Evolutionary conservation across 2,888 invertebrate species (phyloP), one percentile per base, ranked within the genome.

Genomic region (Drosophila monieri): DNA sequence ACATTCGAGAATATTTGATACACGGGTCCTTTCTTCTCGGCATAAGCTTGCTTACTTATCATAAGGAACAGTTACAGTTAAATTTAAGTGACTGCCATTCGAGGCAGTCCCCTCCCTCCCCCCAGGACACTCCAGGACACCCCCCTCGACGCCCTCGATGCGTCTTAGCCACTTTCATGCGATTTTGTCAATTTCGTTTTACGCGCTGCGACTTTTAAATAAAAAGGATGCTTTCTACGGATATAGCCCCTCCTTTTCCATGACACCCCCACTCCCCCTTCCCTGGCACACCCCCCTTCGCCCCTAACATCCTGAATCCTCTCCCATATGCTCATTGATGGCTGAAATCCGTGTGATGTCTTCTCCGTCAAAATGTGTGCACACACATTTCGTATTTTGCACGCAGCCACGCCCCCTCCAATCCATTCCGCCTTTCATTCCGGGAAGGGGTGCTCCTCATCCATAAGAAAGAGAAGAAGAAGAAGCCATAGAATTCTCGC

Each of bases 331-430:
- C 61, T 77, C 78, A 77, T 76, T 76, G 77, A 77, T 80, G 78
- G 73, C 68, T 75, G 65, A 77, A 80, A 80, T 80, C 78, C 78
- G 74, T 69, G 78, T 74, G 74, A 76, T 76, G 78, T 72, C 76
- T 41, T 18, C 43, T 57, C 49, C 57, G 62, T 71, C 76, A 76
- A 74, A 78, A 52, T 66, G 66, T 67, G 46, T 67, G 51, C 51
- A 60, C 61, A 59, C 60, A 37, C 55, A 56, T 73, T 58, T 73
- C 41, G 64, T 65, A 69, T 47, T 78, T 77, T 78, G 71, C 76
- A 60, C 57, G 59, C 59, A 41, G 41, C 6, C 46, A 25, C 46
- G 46, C 27, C 18, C 6, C 14, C 23, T 2, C 32, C 32, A 18
- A 41, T 14, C 39, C 14, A 39, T 39, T 39, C 27, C 27, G n/a